These are phyloP conservation scores for Aphidius gifuensis DNA, from an alignment of 1,140 invertebrate species.

Conservation along the genomic window DNA sequence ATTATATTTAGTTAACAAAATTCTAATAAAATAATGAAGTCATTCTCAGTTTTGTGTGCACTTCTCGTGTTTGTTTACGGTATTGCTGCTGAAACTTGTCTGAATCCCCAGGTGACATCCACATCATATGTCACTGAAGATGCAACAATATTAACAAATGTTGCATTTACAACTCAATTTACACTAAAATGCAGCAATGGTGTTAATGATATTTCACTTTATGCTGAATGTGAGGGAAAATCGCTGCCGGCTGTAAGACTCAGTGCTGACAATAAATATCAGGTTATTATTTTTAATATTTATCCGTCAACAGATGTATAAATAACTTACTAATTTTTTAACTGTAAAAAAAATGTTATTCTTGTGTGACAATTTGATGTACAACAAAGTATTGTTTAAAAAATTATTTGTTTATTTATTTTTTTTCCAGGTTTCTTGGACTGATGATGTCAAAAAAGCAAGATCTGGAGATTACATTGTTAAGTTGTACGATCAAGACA, in stretches of 20 bases:
- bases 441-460: constrained; percentile 78
- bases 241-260: constrained; percentile 75
- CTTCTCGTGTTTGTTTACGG: constrained; percentile 1
- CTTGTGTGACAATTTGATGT: not conserved
- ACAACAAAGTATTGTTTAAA: not conserved
- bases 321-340: constrained; percentile 1
- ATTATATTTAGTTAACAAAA: too few species aligned
- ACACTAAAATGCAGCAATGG: constrained; percentile 67
- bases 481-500: constrained; percentile 88
- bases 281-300: constrained; percentile 57
- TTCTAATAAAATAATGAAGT: too few species aligned
- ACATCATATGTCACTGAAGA: constrained; percentile 84
- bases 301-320: not conserved
- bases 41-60: too few species aligned
- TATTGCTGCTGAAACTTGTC: constrained; percentile 51
- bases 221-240: constrained; percentile 82
- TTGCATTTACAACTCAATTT: constrained; percentile 78
- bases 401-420: constrained; percentile 1
- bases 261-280: constrained; percentile 70
- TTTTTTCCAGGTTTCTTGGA: constrained; percentile 79
- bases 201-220: constrained; percentile 67
- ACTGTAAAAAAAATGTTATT: not conserved
- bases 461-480: constrained; percentile 75
- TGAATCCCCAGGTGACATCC: constrained; percentile 63
- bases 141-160: constrained; percentile 81